Evolutionary conservation across 1,140 invertebrate genomes (phyloP).

Genomic region (Cataglyphis hispanica): DNA sequence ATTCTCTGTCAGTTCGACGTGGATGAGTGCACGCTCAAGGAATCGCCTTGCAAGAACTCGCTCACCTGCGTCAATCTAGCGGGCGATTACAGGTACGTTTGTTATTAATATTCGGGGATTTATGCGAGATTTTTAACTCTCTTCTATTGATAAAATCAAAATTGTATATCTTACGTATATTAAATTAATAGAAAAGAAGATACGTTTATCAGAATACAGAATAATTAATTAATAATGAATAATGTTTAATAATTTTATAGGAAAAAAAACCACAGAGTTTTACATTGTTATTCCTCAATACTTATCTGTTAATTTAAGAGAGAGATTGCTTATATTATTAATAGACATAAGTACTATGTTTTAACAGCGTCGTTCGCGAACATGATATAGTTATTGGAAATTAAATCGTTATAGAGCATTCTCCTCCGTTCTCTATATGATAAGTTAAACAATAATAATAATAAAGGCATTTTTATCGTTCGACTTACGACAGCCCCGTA

Average conservation of each 20-base stretch:
- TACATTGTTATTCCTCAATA: not conserved
- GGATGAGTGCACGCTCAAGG: conserved; percentile 87
- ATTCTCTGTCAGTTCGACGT: conserved; percentile 91
- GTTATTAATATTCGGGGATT: not conserved
- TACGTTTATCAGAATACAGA: not conserved
- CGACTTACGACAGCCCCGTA: conserved; percentile 21
- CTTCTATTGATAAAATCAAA: not conserved
- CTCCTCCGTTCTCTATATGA: not conserved
- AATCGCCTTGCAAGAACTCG: conserved; percentile 93
- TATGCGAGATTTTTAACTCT: not conserved
- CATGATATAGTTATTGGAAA: conserved; percentile 20
- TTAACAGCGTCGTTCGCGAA: not conserved
- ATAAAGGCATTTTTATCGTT: conserved; percentile 21
- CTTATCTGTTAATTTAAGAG: not conserved
- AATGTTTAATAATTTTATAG: not conserved
- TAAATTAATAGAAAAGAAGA: not conserved
- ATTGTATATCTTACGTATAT: not conserved
- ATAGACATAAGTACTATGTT: not conserved
- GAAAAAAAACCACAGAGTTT: not conserved
- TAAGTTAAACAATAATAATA: conserved; percentile 28
- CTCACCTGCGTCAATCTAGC: conserved; percentile 92
- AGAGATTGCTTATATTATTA: not conserved
- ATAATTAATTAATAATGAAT: not conserved
- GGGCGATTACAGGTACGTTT: conserved; percentile 91
- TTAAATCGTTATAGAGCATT: conserved; percentile 20